Evolutionary conservation across 2,113 vertebrate genomes (phyloP).

Genomic region (Ictalurus furcatus): DNA sequence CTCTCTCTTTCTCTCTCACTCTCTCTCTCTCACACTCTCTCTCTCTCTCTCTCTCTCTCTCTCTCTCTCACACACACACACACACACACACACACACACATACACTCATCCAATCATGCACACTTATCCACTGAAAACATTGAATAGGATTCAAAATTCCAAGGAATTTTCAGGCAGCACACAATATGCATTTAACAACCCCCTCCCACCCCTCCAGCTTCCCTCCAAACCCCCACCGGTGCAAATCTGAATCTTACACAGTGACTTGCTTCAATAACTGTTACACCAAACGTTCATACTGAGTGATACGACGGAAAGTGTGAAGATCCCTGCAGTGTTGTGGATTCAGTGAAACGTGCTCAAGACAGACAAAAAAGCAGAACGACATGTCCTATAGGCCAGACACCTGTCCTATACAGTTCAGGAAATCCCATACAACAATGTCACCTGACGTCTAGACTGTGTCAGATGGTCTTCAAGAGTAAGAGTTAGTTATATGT

Average conservation of each 20-base stretch:
- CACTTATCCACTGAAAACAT: conserved; percentile 39
- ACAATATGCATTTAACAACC: not conserved
- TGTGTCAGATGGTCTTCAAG: not conserved
- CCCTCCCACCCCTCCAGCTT: too few relatives aligned
- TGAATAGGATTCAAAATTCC: not conserved
- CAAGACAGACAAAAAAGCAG: not conserved
- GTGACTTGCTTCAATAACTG: conserved; percentile 28
- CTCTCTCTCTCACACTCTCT: conserved; percentile 17
- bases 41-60: conserved; percentile 45
- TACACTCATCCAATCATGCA: not conserved
- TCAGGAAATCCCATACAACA: not conserved
- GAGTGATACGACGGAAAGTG: conserved; percentile 26
- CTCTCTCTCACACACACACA: conserved; percentile 43
- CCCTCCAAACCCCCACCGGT: too few relatives aligned
- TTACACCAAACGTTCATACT: conserved; percentile 38
- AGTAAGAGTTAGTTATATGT: conserved; percentile 55
- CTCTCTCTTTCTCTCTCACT: too few relatives aligned
- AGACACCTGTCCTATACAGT: conserved; percentile 5
- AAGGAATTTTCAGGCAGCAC: conserved; percentile 14
- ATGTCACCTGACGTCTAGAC: not conserved
- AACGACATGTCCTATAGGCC: not conserved
- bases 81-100: conserved; percentile 42
- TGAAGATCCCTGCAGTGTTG: not conserved
- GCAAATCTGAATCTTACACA: not conserved
- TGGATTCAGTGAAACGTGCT: not conserved